Evolutionary conservation across 2,113 vertebrate genomes (phyloP), one percentile per base, ranked within the genome.

Genomic region (Sardina pilchardus): DNA sequence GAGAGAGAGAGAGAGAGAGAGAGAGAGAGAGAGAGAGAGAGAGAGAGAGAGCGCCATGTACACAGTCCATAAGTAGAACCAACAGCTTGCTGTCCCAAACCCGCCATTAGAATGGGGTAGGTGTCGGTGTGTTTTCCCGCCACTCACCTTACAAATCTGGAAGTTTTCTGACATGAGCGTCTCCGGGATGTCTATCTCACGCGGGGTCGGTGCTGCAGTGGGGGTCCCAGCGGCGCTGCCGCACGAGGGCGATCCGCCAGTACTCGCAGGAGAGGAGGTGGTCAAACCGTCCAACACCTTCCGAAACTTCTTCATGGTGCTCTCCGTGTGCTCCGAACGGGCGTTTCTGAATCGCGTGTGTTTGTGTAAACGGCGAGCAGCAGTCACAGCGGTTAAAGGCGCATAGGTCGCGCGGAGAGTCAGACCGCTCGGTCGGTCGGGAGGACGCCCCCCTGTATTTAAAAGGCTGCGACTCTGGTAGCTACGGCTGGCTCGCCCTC

Each of bases 271-370:
- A 56, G 97, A 96, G 67, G 97, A 98, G 88, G 98, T 97, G 87
- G 98, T 97, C 91, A 99, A 94, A 78, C 98, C 98, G 90, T 99
- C 98, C 94, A 99, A 91, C 95, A 99, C 98, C 97, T 98, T 99
- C 89, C 97, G 96, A 89, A 99, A 98, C 96, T 99, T 99, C 97
- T 97, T 99, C 98, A 99, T 99, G 45, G 43, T 30, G 47, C 50
- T 80, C 34, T 78, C 81, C 34, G 59, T 26, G 45, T 78, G 30
- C 82, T 19, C 85, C 44, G 71, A 9, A 82, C 67, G 85, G 43
- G 86, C 63, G 86, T 81, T 92, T 39, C 63, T 86, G 42, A 81
- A 39, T 48, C 47, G 67, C 47, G 67, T 26, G 50, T 78, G 44
- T 67, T 45, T 53, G 12, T 26, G 30, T 24, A 45, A 85, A 83